Conservation (phyloP, 2,113 vertebrate genomes). For the Centropristis striata region DNA sequence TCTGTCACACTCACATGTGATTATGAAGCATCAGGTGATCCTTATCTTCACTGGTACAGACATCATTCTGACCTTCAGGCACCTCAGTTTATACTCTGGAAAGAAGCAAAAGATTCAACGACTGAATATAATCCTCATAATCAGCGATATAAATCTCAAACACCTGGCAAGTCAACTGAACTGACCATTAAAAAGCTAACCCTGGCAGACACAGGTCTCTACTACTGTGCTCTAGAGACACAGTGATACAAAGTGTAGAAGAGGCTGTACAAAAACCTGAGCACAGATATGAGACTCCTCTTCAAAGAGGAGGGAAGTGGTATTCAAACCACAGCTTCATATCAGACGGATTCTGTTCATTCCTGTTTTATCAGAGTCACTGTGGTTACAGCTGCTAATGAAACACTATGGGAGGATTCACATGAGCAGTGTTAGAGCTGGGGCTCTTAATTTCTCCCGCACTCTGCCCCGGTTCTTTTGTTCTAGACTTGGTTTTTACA, state of each 20-base stretch:
- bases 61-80: slow-evolving; percentile 48
- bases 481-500: no score
- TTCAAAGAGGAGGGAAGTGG: slow-evolving; percentile 50
- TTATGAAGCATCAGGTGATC: rapidly evolving
- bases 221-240: slow-evolving; percentile 52
- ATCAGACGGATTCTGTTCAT: slow-evolving; percentile 27
- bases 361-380: not conserved
- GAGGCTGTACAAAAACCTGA: slow-evolving; percentile 61
- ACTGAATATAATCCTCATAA: not conserved
- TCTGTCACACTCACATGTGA: slow-evolving; percentile 36
- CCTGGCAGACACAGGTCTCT: slow-evolving; percentile 45
- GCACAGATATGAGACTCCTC: slow-evolving; percentile 29
- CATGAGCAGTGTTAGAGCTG: no score
- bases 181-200: slow-evolving; percentile 8
- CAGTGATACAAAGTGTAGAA: slow-evolving; percentile 49
- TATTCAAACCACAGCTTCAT: slow-evolving; percentile 6
- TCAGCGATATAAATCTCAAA: rapidly evolving
- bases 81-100: slow-evolving; percentile 46
- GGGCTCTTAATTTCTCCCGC: no score
- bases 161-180: rapidly evolving
- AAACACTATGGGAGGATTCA: slow-evolving; percentile 10
- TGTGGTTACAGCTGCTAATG: slow-evolving; percentile 32
- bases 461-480: no score
- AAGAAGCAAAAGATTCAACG: not conserved
- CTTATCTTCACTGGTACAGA: slow-evolving; percentile 33